phyloP scores from a whole-genome alignment of 2,888 invertebrate species.

The Chouioia cunea region DNA sequence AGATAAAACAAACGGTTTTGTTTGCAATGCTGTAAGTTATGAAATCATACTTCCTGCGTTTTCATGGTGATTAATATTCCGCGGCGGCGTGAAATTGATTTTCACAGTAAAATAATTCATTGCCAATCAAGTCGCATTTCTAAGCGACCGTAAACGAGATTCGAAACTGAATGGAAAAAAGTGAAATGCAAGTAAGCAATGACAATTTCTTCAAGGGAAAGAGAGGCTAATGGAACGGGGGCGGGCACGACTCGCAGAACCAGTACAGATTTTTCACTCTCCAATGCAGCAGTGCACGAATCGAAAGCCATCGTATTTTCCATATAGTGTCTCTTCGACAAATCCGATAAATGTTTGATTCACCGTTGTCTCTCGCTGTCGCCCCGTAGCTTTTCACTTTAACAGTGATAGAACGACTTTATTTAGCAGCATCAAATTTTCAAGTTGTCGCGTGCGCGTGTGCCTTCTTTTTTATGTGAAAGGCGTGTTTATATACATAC shows the following conservation, averaged over 20 bases:
- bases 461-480: constrained; percentile 1
- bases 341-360: constrained; percentile 8
- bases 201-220: constrained; percentile 21
- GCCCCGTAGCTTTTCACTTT: constrained; percentile 13
- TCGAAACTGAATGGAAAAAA: constrained; percentile 19
- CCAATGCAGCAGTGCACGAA: constrained; percentile 16
- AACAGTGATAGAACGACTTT: neutral
- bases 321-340: neutral
- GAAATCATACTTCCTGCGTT: too few relatives aligned
- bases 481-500: too few relatives aligned
- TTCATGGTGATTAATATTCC: too few relatives aligned
- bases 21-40: too few relatives aligned
- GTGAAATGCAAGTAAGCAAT: constrained; percentile 42
- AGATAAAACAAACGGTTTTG: too few relatives aligned
- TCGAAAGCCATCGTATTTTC: constrained; percentile 28
- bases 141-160: constrained; percentile 4
- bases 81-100: too few relatives aligned
- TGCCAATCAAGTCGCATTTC: too few relatives aligned
- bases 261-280: constrained; percentile 32
- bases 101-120: too few relatives aligned
- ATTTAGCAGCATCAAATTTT: constrained; percentile 31
- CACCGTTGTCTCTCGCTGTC: neutral
- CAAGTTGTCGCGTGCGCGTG: neutral
- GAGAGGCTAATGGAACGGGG: constrained; percentile 28
- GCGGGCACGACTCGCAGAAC: constrained; percentile 13